These are phyloP conservation scores for Aldrovandia affinis DNA, from an alignment of 2,797 vertebrate species.

Conservation along the genomic window DNA sequence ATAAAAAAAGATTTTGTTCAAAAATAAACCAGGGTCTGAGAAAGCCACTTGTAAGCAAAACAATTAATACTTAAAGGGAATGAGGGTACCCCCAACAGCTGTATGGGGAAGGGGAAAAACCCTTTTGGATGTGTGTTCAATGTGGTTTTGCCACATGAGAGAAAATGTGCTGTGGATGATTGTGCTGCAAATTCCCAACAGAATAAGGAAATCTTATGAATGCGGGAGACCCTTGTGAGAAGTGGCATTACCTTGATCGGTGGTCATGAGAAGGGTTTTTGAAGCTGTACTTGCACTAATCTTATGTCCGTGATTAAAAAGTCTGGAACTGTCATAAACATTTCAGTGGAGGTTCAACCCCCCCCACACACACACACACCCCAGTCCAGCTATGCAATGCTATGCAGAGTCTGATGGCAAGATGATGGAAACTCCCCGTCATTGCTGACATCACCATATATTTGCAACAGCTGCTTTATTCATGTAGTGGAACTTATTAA, in stretches of 20 bases:
- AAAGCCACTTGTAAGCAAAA: background rate
- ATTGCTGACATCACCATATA: background rate
- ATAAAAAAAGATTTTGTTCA: background rate
- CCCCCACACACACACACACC: too few relatives aligned
- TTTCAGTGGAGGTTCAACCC: too few relatives aligned
- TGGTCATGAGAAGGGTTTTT: too few relatives aligned
- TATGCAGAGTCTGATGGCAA: background rate
- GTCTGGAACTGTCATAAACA: too few relatives aligned
- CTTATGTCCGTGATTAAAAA: too few relatives aligned
- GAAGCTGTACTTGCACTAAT: too few relatives aligned
- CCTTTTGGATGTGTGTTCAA: background rate
- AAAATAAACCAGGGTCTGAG: background rate
- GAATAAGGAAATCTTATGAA: too few relatives aligned
- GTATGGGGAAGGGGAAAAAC: background rate
- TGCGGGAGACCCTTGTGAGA: too few relatives aligned
- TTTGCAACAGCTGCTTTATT: background rate
- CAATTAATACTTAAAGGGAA: background rate
- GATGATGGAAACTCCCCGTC: background rate
- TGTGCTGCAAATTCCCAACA: too few relatives aligned
- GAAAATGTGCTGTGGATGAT: background rate
- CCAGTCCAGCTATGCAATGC: too few relatives aligned
- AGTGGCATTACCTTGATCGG: too few relatives aligned
- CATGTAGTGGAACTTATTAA: background rate
- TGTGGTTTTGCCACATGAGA: background rate
- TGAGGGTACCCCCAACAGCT: background rate